These are phyloP conservation scores for Microchirus variegatus DNA, from an alignment of 2,797 vertebrate genomes.

Conservation along the genomic window DNA sequence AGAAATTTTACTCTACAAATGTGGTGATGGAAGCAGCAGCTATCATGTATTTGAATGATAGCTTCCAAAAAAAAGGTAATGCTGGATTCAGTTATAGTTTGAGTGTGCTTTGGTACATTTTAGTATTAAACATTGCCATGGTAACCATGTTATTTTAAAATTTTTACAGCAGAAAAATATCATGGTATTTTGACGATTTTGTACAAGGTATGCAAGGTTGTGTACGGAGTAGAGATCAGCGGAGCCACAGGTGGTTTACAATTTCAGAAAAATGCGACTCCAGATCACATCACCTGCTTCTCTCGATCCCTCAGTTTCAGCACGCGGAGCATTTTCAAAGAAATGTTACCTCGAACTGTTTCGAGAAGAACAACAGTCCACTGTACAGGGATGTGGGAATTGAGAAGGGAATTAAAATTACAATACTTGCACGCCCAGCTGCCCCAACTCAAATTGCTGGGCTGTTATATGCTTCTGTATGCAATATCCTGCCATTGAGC, in stretches of 20 bases:
- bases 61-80: slow-evolving; percentile 29
- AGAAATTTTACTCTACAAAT: slow-evolving; percentile 78
- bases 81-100: slow-evolving; percentile 21
- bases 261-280: slow-evolving; percentile 33
- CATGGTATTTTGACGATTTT: slow-evolving; percentile 8
- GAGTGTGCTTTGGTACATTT: slow-evolving; percentile 14
- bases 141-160: slow-evolving; percentile 27
- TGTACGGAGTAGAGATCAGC: slow-evolving; percentile 10
- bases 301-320: slow-evolving; percentile 34
- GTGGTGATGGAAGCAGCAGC: slow-evolving; percentile 77
- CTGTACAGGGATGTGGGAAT: slow-evolving; percentile 66
- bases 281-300: slow-evolving; percentile 26
- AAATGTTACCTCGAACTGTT: slow-evolving; percentile 52
- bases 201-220: not conserved
- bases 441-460: slow-evolving; percentile 73
- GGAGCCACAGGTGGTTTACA: slow-evolving; percentile 42
- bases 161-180: not conserved
- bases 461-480: slow-evolving; percentile 71
- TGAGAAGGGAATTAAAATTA: slow-evolving; percentile 75
- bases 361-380: slow-evolving; percentile 63
- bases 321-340: slow-evolving; percentile 26
- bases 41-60: slow-evolving; percentile 74
- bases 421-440: slow-evolving; percentile 77
- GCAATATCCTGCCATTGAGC: slow-evolving; percentile 78
- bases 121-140: not conserved